Evolutionary conservation across 1,140 invertebrate genomes (phyloP).

Genomic region (Galleria mellonella): DNA sequence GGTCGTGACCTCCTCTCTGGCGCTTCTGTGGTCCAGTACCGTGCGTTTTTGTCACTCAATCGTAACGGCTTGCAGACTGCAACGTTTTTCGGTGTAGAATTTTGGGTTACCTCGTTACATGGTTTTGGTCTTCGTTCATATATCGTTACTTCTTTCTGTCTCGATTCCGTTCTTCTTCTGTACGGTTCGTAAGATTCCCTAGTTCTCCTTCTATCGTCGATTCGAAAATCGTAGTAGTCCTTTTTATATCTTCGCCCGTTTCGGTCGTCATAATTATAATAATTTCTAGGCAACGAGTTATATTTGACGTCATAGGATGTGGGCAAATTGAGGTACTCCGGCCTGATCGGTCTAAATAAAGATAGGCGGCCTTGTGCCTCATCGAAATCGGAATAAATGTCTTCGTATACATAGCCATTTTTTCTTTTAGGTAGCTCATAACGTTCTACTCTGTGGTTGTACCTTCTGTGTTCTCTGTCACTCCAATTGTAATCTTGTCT

Average conservation of each 20-base stretch:
- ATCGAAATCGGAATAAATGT: constrained; percentile 67
- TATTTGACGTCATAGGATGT: constrained; percentile 54
- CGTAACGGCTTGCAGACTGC: constrained; percentile 58
- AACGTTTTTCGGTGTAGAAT: constrained; percentile 50
- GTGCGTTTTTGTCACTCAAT: constrained; percentile 44
- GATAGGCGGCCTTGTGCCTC: constrained; percentile 63
- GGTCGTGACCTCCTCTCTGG: constrained; percentile 33
- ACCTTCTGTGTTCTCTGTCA: constrained; percentile 9
- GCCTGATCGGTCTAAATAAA: constrained; percentile 65
- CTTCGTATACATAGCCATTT: constrained; percentile 71
- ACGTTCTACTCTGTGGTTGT: constrained; percentile 20
- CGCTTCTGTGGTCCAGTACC: constrained; percentile 58
- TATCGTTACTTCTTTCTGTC: constrained; percentile 9
- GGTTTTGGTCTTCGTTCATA: constrained; percentile 12
- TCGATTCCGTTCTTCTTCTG: constrained; percentile 20
- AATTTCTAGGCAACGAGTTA: constrained; percentile 51
- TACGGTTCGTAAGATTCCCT: constrained; percentile 46
- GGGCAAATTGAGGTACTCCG: constrained; percentile 64
- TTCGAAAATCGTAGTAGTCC: constrained; percentile 65
- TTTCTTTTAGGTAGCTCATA: constrained; percentile 45
- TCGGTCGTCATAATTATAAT: constrained; percentile 45
- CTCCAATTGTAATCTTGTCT: constrained; percentile 13
- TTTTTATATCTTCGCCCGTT: constrained; percentile 42
- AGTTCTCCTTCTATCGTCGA: constrained; percentile 36
- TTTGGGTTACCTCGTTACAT: not conserved